Conservation (phyloP, 2,113 vertebrate genomes). For the Furnarius figulus region DNA sequence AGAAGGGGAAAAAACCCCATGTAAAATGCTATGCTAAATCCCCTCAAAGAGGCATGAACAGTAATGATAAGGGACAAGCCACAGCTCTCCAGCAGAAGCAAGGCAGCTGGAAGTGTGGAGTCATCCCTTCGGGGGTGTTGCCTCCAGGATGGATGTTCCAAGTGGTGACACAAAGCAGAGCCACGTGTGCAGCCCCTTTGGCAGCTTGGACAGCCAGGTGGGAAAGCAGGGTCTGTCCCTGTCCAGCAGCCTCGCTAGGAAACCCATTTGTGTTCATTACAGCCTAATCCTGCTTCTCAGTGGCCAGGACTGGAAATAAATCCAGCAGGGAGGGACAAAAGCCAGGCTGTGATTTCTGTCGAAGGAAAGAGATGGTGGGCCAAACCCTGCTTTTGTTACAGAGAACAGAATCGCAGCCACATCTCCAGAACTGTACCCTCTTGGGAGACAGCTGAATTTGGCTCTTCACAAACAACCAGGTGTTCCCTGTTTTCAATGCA, state of each 20-base stretch:
- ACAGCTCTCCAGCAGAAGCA: background rate
- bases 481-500: background rate
- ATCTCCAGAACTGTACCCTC: background rate
- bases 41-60: background rate
- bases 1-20: background rate
- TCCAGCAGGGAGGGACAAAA: background rate
- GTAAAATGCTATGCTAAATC: background rate
- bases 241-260: background rate
- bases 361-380: background rate
- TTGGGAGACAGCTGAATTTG: background rate
- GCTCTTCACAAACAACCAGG: background rate
- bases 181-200: background rate
- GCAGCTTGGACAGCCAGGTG: background rate
- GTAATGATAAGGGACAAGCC: background rate
- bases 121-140: background rate
- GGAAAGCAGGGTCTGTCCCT: background rate
- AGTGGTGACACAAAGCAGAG: background rate
- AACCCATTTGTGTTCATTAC: background rate
- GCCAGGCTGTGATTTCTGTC: background rate
- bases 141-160: background rate
- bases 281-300: background rate
- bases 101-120: background rate
- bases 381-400: background rate
- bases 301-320: background rate
- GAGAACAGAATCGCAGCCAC: background rate